These are phyloP conservation scores for Cebus imitator DNA, from an alignment of 2,113 vertebrate species.

Conservation along the genomic window DNA sequence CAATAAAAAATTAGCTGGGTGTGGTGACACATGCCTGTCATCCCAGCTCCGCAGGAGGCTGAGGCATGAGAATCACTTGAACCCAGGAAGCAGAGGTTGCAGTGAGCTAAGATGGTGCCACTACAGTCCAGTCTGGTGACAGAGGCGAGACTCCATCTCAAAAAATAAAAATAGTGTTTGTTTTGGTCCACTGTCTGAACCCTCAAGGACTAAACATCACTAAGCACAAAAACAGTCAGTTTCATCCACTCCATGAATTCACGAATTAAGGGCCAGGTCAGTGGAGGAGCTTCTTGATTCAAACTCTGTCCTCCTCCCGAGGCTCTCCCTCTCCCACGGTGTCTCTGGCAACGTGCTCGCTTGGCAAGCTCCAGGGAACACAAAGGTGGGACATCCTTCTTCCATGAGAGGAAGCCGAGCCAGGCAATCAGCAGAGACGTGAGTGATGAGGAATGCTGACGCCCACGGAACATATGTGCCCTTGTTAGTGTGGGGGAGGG, in stretches of 20 bases:
- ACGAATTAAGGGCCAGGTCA: not conserved
- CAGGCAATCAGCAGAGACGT: not conserved
- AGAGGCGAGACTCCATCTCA: too few relatives aligned
- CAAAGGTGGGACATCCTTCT: not conserved
- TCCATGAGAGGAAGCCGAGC: accelerated
- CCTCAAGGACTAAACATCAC: not conserved
- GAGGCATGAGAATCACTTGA: too few relatives aligned
- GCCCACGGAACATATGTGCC: not conserved
- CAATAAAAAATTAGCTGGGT: too few relatives aligned
- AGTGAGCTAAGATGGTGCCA: too few relatives aligned
- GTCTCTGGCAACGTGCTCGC: accelerated
- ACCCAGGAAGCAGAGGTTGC: too few relatives aligned
- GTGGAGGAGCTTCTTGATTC: not conserved
- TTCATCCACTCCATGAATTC: accelerated
- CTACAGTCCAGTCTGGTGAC: too few relatives aligned
- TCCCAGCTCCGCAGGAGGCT: too few relatives aligned
- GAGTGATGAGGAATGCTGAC: not conserved
- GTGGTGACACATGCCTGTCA: too few relatives aligned
- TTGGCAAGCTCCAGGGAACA: not conserved
- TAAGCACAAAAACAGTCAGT: accelerated
- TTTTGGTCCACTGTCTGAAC: not conserved
- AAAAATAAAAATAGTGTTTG: not conserved
- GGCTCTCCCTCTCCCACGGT: not conserved
- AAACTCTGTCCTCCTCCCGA: accelerated
- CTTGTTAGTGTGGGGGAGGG: not conserved